Percentiles rank a stretch among this genome's conserved stretches.
These are phyloP conservation scores for Orius insidiosus DNA, from an alignment of 1,140 invertebrate genomes.

Conservation along the genomic window DNA sequence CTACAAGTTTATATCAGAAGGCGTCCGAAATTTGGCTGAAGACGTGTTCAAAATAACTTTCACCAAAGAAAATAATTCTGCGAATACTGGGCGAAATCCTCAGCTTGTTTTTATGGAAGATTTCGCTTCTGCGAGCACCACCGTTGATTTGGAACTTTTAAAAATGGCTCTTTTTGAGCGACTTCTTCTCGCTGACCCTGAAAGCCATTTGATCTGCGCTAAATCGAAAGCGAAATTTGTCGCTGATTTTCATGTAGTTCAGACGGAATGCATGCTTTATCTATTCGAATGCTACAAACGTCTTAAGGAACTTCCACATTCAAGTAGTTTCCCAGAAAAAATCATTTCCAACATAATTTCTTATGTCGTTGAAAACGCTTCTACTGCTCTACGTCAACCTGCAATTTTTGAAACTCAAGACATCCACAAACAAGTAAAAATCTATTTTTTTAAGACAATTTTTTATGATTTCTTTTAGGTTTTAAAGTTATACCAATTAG, in stretches of 20 bases:
- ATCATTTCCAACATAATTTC: slow-evolving; percentile 28
- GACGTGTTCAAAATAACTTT: slow-evolving; percentile 11
- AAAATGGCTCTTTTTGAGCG: slow-evolving; percentile 67
- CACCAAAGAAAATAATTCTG: slow-evolving; percentile 1
- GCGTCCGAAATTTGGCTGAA: slow-evolving; percentile 3
- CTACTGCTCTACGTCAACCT: slow-evolving; percentile 53
- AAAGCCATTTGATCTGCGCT: slow-evolving; percentile 30
- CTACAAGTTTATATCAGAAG: neutral
- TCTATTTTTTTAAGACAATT: no score
- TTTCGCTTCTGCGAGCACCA: neutral
- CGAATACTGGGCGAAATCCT: neutral
- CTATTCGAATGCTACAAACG: slow-evolving; percentile 33
- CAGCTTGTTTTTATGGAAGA: slow-evolving; percentile 15
- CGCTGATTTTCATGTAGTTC: slow-evolving; percentile 32
- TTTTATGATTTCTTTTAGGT: slow-evolving; percentile 23
- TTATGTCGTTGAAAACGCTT: slow-evolving; percentile 48
- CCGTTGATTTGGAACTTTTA: slow-evolving; percentile 37
- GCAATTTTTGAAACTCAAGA: slow-evolving; percentile 48
- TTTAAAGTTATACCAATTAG: slow-evolving; percentile 26
- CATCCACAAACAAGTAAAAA: slow-evolving; percentile 28
- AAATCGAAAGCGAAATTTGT: slow-evolving; percentile 17
- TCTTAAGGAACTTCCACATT: slow-evolving; percentile 13
- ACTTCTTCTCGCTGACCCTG: slow-evolving; percentile 42
- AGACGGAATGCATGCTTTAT: slow-evolving; percentile 41
- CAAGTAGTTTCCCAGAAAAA: slow-evolving; percentile 15